A percentile compares a stretch with the other conserved stretches of the same genome.
Conservation (phyloP, 2,113 vertebrate species). For the Dipodomys stephensi region DNA sequence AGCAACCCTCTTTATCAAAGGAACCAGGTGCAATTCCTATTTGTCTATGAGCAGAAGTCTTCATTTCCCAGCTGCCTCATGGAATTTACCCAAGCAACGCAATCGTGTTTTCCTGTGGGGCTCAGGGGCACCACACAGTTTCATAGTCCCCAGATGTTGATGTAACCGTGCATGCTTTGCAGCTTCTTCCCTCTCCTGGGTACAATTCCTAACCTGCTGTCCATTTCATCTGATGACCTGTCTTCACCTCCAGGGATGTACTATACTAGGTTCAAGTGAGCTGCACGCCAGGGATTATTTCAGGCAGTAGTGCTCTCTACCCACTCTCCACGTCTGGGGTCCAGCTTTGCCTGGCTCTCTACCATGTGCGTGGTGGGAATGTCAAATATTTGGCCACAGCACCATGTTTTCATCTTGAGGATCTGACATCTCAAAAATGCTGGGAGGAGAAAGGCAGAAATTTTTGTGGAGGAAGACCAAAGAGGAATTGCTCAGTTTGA, state of each 20-base stretch:
- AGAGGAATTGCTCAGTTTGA: constrained; percentile 67
- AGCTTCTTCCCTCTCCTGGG: fast-evolving
- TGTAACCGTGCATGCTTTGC: fast-evolving
- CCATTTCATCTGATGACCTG: not conserved
- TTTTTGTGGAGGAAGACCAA: constrained; percentile 76
- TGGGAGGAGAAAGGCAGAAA: constrained; percentile 57
- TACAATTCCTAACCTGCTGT: not conserved
- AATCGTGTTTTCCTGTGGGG: fast-evolving
- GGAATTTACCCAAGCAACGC: not conserved
- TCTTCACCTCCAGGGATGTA: fast-evolving
- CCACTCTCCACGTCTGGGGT: not conserved
- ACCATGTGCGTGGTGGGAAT: not conserved
- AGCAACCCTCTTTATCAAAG: fast-evolving
- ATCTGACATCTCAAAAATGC: constrained; percentile 81
- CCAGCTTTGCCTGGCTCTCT: not conserved
- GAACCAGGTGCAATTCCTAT: not conserved
- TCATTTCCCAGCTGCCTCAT: not conserved
- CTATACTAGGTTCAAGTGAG: not conserved
- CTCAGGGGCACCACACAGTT: not conserved
- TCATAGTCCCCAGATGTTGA: too few relatives aligned
- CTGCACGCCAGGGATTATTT: not conserved
- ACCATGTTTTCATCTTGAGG: constrained; percentile 30
- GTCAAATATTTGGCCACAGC: not conserved
- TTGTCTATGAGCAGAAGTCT: fast-evolving
- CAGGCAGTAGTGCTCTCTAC: not conserved